A percentile compares a stretch with the other conserved stretches of the same genome.
Evolutionary conservation across 2,113 vertebrate species (phyloP).

Genomic region (Vidua macroura): DNA sequence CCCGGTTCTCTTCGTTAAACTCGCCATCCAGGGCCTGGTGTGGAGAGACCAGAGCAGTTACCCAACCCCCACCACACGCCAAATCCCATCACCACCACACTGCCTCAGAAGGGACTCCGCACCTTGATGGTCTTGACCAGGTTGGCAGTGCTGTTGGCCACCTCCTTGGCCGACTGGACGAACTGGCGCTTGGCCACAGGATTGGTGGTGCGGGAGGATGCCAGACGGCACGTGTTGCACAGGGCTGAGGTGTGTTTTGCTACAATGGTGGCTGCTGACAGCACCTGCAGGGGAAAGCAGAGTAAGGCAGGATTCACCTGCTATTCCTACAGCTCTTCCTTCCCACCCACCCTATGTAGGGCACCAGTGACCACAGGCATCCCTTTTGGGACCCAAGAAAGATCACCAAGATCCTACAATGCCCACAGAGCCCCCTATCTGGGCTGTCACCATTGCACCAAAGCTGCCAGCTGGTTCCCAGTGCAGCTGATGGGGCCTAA

Average conservation of each 20-base stretch:
- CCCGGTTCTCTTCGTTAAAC: slow-evolving; percentile 91
- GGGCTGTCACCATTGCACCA: not conserved
- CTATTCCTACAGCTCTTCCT: not conserved
- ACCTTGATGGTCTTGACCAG: slow-evolving; percentile 99
- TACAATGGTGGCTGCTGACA: slow-evolving; percentile 96
- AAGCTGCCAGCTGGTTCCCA: not conserved
- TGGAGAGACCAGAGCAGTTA: not conserved
- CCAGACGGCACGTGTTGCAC: slow-evolving; percentile 94
- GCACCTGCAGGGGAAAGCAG: slow-evolving; percentile 75
- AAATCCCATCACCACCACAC: not conserved
- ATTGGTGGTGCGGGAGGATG: slow-evolving; percentile 91
- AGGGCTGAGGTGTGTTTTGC: slow-evolving; percentile 97
- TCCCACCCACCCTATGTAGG: fast-evolving
- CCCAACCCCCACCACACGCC: not conserved
- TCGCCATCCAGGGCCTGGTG: slow-evolving; percentile 90
- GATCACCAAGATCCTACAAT: not conserved
- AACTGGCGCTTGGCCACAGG: slow-evolving; percentile 98
- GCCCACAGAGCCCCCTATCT: not conserved
- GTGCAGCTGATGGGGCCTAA: not conserved
- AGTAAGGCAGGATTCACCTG: not conserved
- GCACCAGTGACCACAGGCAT: not conserved
- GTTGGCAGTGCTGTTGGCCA: slow-evolving; percentile 97
- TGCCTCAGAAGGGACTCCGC: not conserved
- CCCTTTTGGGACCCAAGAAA: not conserved
- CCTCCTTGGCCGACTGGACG: slow-evolving; percentile 96